phyloP scores from a whole-genome alignment of 2,797 vertebrate species.

The Pipistrellus nathusii region DNA sequence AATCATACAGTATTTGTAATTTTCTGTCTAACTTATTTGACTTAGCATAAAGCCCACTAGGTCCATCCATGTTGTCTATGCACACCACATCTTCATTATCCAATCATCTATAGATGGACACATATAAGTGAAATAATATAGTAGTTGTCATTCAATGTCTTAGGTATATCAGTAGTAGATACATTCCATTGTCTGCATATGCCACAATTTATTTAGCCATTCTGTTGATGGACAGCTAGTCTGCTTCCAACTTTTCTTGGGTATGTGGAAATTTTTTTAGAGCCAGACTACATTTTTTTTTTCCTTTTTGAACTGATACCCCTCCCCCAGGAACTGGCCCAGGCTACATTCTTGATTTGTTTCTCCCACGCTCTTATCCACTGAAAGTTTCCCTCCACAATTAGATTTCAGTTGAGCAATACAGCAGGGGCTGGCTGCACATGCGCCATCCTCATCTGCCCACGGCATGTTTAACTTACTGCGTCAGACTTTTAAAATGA shows the following conservation, averaged over 20 bases:
- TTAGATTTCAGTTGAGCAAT: conserved; percentile 42
- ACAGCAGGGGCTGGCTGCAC: not conserved
- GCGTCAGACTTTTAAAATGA: conserved; percentile 37
- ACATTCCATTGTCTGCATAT: no score
- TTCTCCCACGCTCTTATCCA: not conserved
- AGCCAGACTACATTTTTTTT: no score
- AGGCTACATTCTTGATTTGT: no score
- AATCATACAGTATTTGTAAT: not conserved
- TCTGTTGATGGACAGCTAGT: not conserved
- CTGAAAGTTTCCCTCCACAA: conserved; percentile 38
- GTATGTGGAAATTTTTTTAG: no score
- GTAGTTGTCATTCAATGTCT: no score
- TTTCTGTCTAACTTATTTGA: not conserved
- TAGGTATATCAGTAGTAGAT: no score
- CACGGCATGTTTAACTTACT: conserved; percentile 51
- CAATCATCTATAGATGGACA: not conserved
- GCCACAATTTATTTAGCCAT: no score
- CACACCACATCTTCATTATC: not conserved
- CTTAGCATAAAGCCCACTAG: not conserved
- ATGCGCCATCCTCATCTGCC: conserved; percentile 17
- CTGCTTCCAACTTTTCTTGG: not conserved
- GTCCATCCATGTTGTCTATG: not conserved
- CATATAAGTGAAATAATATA: no score
- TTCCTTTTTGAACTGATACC: no score
- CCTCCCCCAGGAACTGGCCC: no score